These are phyloP conservation scores for Neogale vison DNA, from an alignment of 2,113 vertebrate species.

Conservation along the genomic window DNA sequence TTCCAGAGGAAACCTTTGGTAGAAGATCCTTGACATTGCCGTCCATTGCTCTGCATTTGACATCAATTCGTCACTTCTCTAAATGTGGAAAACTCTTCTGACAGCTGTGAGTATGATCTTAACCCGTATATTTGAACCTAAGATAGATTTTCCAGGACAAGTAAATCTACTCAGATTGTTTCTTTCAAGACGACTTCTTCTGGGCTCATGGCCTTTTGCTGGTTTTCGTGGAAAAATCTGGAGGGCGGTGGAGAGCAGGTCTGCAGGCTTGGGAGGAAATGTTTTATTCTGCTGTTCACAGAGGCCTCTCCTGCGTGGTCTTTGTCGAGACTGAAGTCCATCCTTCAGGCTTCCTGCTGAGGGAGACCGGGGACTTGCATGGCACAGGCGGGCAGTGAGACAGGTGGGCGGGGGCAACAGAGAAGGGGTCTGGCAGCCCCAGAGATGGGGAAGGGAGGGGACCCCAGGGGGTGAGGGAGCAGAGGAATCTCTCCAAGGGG, in stretches of 20 bases:
- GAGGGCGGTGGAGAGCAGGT: neutral
- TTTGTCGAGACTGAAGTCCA: too few relatives aligned
- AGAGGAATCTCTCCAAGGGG: neutral
- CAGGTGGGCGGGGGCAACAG: too few relatives aligned
- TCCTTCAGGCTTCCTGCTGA: neutral
- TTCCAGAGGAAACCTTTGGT: neutral
- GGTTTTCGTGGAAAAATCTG: accelerated
- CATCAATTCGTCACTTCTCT: neutral
- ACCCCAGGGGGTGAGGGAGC: neutral
- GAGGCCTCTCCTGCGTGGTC: neutral
- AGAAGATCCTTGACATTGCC: neutral
- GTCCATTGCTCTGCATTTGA: neutral
- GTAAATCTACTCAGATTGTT: neutral
- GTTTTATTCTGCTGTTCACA: accelerated
- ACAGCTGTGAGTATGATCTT: neutral
- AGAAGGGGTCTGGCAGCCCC: neutral
- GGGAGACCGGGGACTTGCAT: neutral
- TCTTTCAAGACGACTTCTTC: accelerated
- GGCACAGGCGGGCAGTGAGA: neutral
- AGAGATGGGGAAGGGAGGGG: neutral
- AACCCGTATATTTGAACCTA: neutral
- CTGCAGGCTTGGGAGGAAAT: neutral
- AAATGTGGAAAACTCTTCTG: neutral
- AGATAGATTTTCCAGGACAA: neutral
- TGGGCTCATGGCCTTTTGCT: neutral